phyloP scores from a whole-genome alignment of 1,140 invertebrate species.

The Penaeus vannamei region DNA sequence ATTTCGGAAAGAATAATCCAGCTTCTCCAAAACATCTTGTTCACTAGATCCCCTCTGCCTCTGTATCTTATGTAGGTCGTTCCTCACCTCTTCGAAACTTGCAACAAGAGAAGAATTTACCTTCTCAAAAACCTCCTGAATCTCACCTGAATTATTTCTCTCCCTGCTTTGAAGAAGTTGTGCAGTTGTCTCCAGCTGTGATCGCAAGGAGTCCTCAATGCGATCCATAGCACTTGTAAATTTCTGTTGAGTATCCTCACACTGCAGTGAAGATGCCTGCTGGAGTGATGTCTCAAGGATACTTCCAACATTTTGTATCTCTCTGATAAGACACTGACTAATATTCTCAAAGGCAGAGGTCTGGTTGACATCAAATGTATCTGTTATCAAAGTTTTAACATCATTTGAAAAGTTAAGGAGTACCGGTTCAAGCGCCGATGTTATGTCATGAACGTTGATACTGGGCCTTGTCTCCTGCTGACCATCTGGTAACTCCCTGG shows the following conservation, averaged over 20 bases:
- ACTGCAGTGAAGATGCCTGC: neutral
- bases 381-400: conserved; percentile 26
- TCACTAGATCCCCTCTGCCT: conserved; percentile 32
- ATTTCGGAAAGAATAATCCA: conserved; percentile 2
- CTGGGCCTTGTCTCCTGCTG: neutral
- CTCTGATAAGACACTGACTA: conserved; percentile 8
- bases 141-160: neutral
- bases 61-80: neutral
- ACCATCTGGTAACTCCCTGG: neutral
- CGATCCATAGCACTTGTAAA: neutral
- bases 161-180: conserved; percentile 6
- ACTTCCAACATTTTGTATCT: conserved; percentile 31
- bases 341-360: conserved; percentile 36
- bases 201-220: conserved; percentile 28
- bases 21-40: neutral
- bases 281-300: conserved; percentile 21
- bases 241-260: conserved; percentile 1
- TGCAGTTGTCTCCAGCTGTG: conserved; percentile 31
- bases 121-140: conserved; percentile 1
- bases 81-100: conserved; percentile 10
- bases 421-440: conserved; percentile 27
- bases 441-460: neutral
- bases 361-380: conserved; percentile 21
- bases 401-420: conserved; percentile 45
- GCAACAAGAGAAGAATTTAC: conserved; percentile 22